Base-by-base conservation (phyloP, 1,140 invertebrate species). In the Alviniconcha marisindica region DNA sequence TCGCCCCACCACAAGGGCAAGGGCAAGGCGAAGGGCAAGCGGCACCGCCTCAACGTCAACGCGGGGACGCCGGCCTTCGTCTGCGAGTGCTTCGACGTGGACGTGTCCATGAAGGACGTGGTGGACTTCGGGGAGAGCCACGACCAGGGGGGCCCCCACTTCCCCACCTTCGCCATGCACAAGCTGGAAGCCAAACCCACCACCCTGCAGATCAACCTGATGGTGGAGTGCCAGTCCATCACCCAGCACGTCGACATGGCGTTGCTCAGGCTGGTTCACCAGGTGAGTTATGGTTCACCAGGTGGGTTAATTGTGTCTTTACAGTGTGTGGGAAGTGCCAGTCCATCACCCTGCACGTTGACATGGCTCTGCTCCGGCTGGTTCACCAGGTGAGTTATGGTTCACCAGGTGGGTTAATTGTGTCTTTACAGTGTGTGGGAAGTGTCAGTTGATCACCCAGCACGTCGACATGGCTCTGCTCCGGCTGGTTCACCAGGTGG, bases 381-480 rank as follows among this genome's bases (percentile, higher is more conserved):
- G 94, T 99, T 56, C 97, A 99, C 94, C 98, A 99, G 94, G 84
- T 85, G 54, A n/a, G n/a, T n/a, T n/a, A n/a, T n/a, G n/a, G n/a
- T n/a, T n/a, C n/a, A n/a, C n/a, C n/a, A n/a, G n/a, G n/a, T n/a
- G n/a, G n/a, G n/a, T n/a, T n/a, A n/a, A n/a, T n/a, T n/a, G n/a
- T n/a, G n/a, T n/a, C n/a, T n/a, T n/a, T n/a, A n/a, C 90, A 63
- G 89, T 93, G 60, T 81, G 89, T 60, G 88, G 92, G 1, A 90
- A 91, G 76, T 87, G 88, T 85, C 83, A 90, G 15, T 85, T 89
- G 21, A 88, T 93, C 33, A 91, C 90, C 14, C 93, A 94, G 51
- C 91, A 96, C 94, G 96, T 98, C 10, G 99, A 99, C 91, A 99
- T 99, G 97, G 97, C 98, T 0, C 93, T 99, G 56, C 93, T 99